Evolutionary conservation across 2,113 vertebrate genomes (phyloP), one percentile per base, ranked within the genome.

Genomic region (Acinonyx jubatus): DNA sequence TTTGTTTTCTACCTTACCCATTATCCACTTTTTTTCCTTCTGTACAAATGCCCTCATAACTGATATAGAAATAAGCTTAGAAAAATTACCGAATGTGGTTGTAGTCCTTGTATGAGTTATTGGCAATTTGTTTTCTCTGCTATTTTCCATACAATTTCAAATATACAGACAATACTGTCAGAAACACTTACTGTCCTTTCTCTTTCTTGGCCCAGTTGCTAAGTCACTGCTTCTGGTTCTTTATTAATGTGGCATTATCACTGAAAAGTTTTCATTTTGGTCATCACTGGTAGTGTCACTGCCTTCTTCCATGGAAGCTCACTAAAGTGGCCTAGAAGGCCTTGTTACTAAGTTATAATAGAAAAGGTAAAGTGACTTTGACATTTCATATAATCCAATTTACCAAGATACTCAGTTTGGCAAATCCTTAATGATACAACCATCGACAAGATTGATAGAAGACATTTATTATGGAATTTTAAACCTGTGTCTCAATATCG

Each of bases 151-250:
- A 96, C 91, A 96, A 88, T 83, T 66, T 85, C 71, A 45, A 93
- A 93, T 93, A 94, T 36, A 96, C 11, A 76, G 27, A 96, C 1
- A 14, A 84, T 33, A 57, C 11, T 93, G 33, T 96, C 89, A 96
- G 68, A 96, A 94, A 50, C 66, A 94, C 11, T 93, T 78, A 97
- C 31, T 87, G n/a, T 78, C 45, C 94, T 71, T 55, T 27, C 14
- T 33, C 41, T 81, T 73, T 38, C 50, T 52, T 83, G 61, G 9
- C 36, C 94, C 95, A 36, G 45, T 25, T 84, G 45, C 73, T 95
- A 92, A 74, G 14, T 61, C 55, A 48, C 41, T 96, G 52, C 25
- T 89, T 81, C 66, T 88, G 29, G 31, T 33, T 94, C 61, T 38
- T 41, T 52, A 5, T 18, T 95, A 88, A 91, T 29, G 55, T 65